Evolutionary conservation across 2,113 vertebrate species (phyloP), one percentile per base, ranked within the genome.

Genomic region (Otis tarda): DNA sequence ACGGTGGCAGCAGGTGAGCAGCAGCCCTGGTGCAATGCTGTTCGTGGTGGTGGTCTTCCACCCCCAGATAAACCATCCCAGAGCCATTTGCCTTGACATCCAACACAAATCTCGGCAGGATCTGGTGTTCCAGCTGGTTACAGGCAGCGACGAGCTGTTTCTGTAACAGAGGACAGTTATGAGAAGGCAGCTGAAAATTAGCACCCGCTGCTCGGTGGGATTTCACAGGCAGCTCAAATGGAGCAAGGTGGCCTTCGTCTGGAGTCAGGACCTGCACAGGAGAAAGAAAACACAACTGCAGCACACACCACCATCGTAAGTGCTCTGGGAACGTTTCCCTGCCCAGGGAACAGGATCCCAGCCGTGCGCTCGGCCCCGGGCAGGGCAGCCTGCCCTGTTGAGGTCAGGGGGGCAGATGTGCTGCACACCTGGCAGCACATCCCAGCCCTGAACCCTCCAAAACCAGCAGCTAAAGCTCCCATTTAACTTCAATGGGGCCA

Each of bases 1-100:
- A 68, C 0, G 0, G 47, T 3, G 2, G 61, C 27, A 80, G 45
- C 13, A 30, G 71, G 43, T 3, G 9, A 53, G 41, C 14, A 5
- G 56, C 30, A 88, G 50, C n/a, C 37, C 31, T 27, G 24, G 41
- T 45, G 37, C 16, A 49, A 43, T 25, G 14, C 24, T 37, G 12
- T 13, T 35, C 12, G 81, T 37, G 23, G 14, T 12, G 28, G 52
- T 1, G 4, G 53, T 23, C 70, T 45, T 43, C 65, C 23, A 37
- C 4, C 19, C 37, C 27, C 57, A 76, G 43, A 68, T 49, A 76
- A 83, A 74, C 55, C 73, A 37, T 76, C 45, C 39, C 43, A 45
- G 74, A 53, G 24, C 14, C 4, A 0, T 47, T 68, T 83, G 55
- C 59, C 52, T 90, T 7, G 0, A 70, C 7, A 2, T 25, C 47